A percentile compares a stretch with the other conserved stretches of the same genome.
These are phyloP conservation scores for Eulacestoma nigropectus DNA, from an alignment of 2,113 vertebrate genomes.

Conservation along the genomic window DNA sequence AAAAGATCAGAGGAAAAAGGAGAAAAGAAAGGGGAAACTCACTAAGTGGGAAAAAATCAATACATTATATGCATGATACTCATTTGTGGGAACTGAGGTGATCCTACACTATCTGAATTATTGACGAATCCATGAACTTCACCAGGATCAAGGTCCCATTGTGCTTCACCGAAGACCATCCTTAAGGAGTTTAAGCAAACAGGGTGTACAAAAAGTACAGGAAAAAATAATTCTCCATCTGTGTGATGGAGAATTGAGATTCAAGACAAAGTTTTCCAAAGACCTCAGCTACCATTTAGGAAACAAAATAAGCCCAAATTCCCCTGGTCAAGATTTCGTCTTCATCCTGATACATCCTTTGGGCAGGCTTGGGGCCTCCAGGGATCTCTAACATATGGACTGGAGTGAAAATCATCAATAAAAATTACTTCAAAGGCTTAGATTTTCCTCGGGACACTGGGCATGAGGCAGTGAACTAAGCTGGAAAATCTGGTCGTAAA, in stretches of 20 bases:
- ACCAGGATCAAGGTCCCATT: background rate
- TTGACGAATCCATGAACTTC: background rate
- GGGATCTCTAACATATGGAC: background rate
- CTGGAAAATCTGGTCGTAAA: background rate
- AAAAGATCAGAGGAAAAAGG: background rate
- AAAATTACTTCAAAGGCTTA: background rate
- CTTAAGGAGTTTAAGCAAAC: background rate
- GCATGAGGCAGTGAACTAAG: background rate
- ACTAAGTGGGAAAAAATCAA: background rate
- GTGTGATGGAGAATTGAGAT: background rate
- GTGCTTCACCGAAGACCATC: background rate
- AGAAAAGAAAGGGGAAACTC: background rate
- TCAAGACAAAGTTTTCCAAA: background rate
- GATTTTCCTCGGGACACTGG: background rate
- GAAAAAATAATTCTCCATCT: background rate
- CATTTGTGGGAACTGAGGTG: background rate
- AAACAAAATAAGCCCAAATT: background rate
- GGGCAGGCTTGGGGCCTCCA: background rate
- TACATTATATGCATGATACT: background rate
- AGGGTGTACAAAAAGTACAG: background rate
- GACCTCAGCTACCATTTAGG: background rate
- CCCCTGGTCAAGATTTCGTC: background rate
- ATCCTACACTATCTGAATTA: background rate
- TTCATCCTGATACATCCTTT: background rate
- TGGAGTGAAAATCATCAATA: background rate